phyloP scores from a whole-genome alignment of 2,888 invertebrate genomes.

The Podotricha telesiphe region DNA sequence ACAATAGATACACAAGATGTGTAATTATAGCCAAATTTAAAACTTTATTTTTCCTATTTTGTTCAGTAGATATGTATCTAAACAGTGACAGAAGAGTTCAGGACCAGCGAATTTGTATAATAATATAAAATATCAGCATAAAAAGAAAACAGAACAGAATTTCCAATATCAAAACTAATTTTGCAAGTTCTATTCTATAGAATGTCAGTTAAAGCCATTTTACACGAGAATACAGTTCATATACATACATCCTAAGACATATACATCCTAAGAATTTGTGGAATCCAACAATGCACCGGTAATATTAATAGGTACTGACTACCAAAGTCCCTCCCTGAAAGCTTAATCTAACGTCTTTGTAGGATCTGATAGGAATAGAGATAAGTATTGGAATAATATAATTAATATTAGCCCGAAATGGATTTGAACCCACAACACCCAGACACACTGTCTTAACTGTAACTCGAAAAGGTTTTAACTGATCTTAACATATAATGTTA shows the following conservation, averaged over 20 bases:
- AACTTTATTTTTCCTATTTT: too few relatives aligned
- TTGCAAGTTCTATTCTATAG: not conserved
- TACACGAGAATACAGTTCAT: conserved; percentile 21
- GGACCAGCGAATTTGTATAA: too few relatives aligned
- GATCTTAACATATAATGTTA: too few relatives aligned
- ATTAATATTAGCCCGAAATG: too few relatives aligned
- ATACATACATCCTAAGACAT: not conserved
- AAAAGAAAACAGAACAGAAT: not conserved
- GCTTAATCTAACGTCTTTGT: not conserved
- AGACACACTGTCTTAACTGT: too few relatives aligned
- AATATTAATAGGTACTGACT: conserved; percentile 1
- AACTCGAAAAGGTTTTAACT: too few relatives aligned
- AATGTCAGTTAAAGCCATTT: conserved; percentile 21
- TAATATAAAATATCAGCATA: too few relatives aligned
- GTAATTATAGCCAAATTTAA: too few relatives aligned
- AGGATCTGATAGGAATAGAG: not conserved
- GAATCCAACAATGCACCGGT: conserved; percentile 18
- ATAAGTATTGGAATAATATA: not conserved
- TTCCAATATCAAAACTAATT: not conserved
- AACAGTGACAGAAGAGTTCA: too few relatives aligned
- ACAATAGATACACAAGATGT: too few relatives aligned
- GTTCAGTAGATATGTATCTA: too few relatives aligned
- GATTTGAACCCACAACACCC: too few relatives aligned
- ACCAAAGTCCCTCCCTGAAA: conserved; percentile 1
- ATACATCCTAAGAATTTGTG: conserved; percentile 14